Evolutionary conservation across 2,888 invertebrate genomes (phyloP), one percentile per base, ranked within the genome.

Genomic region (Loripinus fragilis): DNA sequence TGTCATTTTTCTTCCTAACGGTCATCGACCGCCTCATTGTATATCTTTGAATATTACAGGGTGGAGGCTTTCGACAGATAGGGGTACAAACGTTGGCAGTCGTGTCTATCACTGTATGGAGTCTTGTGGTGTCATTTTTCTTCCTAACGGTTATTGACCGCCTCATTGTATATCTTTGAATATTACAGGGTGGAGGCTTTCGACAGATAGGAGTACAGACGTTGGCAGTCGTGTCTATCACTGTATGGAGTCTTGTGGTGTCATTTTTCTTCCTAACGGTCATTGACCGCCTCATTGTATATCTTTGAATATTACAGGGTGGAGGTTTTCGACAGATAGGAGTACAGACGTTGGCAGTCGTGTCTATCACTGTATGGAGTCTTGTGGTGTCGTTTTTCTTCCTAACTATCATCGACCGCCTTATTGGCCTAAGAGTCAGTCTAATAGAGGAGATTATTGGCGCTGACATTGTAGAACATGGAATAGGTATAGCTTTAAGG

Each of bases 251-350:
- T 1, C 95, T 96, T 70, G 90, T 95, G 8, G 95, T 96, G 1
- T 97, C 98, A 0, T 95, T 96, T 89, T 88, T 95, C 0, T 92
- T 98, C 17, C 95, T 98, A 35, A 86, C 90, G 80, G 12, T 84
- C 0, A 87, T 92, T 48, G 81, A 90, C 52, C 42, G 87, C n/a
- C 79, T 83, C 0, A 65, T 91, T n/a, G n/a, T n/a, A n/a, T n/a
- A n/a, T n/a, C n/a, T n/a, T n/a, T n/a, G n/a, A n/a, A 38, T 38
- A 12, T 70, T 78, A 10, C 70, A 94, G 91, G 94, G 97, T 52
- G 98, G 98, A 48, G 97, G 97, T 48, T 97, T 96, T 96, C 96
- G 97, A 90, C 95, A 98, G 23, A 94, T 98, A 0, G 98, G 97
- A 0, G 95, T 98, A 0, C 98, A 98, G 93, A 92, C 95, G 0